These are phyloP conservation scores for Drosophila bocki DNA, from an alignment of 1,140 invertebrate species.

Conservation along the genomic window DNA sequence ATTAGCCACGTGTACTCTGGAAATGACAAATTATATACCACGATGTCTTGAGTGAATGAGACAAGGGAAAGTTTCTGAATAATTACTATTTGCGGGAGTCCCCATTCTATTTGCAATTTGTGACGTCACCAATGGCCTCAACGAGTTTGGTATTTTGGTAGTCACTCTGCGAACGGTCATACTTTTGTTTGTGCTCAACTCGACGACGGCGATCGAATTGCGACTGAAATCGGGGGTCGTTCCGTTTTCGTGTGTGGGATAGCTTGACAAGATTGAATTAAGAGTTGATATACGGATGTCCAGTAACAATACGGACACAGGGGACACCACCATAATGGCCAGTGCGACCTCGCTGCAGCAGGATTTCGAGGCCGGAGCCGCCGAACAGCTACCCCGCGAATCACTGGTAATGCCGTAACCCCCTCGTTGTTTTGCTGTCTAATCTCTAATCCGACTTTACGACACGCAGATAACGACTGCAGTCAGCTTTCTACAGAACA, in stretches of 20 bases:
- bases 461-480: conserved; percentile 91
- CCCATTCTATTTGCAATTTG: not conserved
- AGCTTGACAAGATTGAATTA: conserved; percentile 75
- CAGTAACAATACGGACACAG: conserved; percentile 79
- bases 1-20: not conserved
- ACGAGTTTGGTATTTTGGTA: not conserved
- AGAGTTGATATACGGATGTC: conserved; percentile 76
- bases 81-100: not conserved
- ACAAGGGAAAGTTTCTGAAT: not conserved
- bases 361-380: conserved; percentile 27
- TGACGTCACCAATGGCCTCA: not conserved
- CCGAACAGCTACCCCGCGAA: conserved; percentile 65
- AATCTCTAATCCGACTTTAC: conserved; percentile 54
- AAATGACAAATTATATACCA: not conserved
- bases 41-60: not conserved
- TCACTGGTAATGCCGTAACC: conserved; percentile 64
- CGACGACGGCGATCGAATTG: conserved; percentile 16
- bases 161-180: not conserved
- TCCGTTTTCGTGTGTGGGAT: conserved; percentile 12
- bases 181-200: conserved; percentile 31
- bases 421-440: conserved; percentile 30
- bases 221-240: conserved; percentile 19
- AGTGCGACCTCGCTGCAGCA: conserved; percentile 51
- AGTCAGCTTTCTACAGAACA: conserved; percentile 94
- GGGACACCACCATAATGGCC: conserved; percentile 72